Conservation (phyloP, 2,113 vertebrate species). For the Neogale vison region DNA sequence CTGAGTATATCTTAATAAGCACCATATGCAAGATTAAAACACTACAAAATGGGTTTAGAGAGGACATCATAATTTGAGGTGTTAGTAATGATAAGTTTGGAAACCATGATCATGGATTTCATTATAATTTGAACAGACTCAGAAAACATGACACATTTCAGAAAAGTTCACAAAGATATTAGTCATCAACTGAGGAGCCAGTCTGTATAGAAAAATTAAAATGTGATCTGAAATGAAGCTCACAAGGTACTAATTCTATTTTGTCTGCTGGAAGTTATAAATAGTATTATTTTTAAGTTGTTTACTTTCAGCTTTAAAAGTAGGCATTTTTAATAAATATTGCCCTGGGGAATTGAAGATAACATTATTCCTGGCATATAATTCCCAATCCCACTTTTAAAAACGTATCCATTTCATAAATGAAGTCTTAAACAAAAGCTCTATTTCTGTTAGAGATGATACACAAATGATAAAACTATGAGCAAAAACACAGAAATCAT, state of each 20-base stretch:
- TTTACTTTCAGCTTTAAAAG: not conserved
- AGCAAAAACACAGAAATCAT: not conserved
- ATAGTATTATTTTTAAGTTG: not conserved
- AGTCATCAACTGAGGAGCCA: not conserved
- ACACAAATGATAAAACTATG: not conserved
- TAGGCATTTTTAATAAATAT: not conserved
- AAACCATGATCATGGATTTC: not conserved
- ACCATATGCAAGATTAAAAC: not conserved
- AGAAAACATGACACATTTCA: not conserved
- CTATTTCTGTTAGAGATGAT: not conserved
- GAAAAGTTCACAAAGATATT: not conserved
- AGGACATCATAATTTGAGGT: not conserved
- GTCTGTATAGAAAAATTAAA: not conserved
- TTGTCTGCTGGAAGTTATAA: not conserved
- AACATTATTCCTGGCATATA: not conserved
- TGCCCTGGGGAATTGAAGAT: not conserved
- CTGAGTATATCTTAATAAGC: not conserved
- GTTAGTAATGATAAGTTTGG: not conserved
- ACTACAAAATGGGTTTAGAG: not conserved
- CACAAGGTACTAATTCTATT: not conserved
- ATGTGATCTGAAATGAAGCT: not conserved
- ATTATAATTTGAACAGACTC: not conserved
- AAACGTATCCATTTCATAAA: slow-evolving; percentile 30
- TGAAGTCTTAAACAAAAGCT: slow-evolving; percentile 29
- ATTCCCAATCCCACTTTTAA: not conserved